Conservation (phyloP, 1,140 invertebrate genomes). For the Lysiphlebus fabarum region DNA sequence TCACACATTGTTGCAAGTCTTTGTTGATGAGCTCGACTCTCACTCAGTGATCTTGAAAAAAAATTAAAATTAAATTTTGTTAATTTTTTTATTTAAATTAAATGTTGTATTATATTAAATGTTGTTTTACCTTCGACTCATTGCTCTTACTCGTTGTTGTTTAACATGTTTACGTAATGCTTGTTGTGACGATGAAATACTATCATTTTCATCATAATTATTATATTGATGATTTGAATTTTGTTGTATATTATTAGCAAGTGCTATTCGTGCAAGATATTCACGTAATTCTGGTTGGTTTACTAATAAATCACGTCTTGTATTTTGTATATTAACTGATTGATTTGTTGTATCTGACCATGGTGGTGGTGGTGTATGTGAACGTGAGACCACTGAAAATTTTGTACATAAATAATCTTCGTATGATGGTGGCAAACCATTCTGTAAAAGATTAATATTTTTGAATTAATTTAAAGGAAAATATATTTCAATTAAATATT, state of each 20-base stretch:
- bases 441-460: constrained; percentile 33
- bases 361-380: constrained; percentile 50
- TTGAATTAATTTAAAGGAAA: too few relatives aligned
- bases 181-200: background rate
- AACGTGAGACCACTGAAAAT: constrained; percentile 45
- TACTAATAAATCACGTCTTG: constrained; percentile 38
- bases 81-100: too few relatives aligned
- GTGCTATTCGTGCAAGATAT: constrained; percentile 39
- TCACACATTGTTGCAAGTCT: constrained; percentile 47
- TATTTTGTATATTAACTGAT: constrained; percentile 31
- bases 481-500: too few relatives aligned
- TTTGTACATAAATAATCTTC: constrained; percentile 50
- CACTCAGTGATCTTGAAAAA: constrained; percentile 53
- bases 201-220: background rate
- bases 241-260: constrained; percentile 34
- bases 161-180: constrained; percentile 41
- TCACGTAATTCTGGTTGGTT: constrained; percentile 45
- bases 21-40: constrained; percentile 47
- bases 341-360: constrained; percentile 43
- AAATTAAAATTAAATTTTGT: too few relatives aligned
- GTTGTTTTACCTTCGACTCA: constrained; percentile 44
- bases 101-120: too few relatives aligned
- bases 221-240: constrained; percentile 32
- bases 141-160: constrained; percentile 41
- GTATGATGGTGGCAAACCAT: constrained; percentile 50